Percentiles rank a stretch among this genome's conserved stretches.
These are phyloP conservation scores for Xyrauchen texanus DNA, from an alignment of 2,113 vertebrate genomes.

Conservation along the genomic window DNA sequence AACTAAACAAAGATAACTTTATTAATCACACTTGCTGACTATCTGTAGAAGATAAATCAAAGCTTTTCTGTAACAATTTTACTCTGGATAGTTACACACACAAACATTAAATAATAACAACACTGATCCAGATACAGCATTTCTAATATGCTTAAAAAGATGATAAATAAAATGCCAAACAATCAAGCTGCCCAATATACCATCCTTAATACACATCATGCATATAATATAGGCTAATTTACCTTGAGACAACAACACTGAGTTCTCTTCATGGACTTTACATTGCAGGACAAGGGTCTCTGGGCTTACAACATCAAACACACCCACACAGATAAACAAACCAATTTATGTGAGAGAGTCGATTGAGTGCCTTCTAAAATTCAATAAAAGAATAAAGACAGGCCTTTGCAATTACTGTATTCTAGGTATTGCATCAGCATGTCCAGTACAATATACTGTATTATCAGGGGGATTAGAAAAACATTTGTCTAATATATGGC, in stretches of 20 bases:
- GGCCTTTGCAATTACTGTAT: background rate
- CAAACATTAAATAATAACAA: too few relatives aligned
- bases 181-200: too few relatives aligned
- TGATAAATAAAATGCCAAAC: too few relatives aligned
- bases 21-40: too few relatives aligned
- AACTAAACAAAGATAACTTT: too few relatives aligned
- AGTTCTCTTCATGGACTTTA: background rate
- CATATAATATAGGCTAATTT: too few relatives aligned
- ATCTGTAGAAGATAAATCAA: too few relatives aligned
- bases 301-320: background rate
- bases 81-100: too few relatives aligned
- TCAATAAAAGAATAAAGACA: background rate
- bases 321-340: background rate
- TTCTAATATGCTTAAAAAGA: too few relatives aligned
- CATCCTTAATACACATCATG: too few relatives aligned
- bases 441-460: background rate
- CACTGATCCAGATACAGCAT: too few relatives aligned
- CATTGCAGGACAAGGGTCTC: background rate
- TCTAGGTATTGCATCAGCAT: background rate
- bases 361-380: background rate
- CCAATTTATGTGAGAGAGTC: background rate
- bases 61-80: background rate
- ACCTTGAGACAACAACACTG: too few relatives aligned
- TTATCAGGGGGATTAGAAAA: background rate
- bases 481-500: background rate